phyloP scores from a whole-genome alignment of 2,888 invertebrate species.

The Chaetogeoica ovagalla region DNA sequence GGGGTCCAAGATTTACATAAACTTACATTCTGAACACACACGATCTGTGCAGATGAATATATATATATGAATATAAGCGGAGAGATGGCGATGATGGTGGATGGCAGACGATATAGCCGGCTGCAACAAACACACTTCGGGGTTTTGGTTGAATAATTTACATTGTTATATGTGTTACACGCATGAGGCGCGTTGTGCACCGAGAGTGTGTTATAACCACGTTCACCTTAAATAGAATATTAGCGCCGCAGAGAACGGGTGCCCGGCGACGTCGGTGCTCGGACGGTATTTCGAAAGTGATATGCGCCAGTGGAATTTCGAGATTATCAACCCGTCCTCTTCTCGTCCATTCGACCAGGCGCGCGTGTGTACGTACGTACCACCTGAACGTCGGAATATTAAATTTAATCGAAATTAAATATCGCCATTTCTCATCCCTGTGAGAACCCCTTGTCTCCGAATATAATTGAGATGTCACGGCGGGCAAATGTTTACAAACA shows the following conservation, averaged over 20 bases:
- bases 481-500: too few relatives aligned
- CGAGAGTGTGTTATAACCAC: constrained; percentile 21
- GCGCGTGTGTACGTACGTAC: too few relatives aligned
- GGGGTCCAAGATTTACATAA: constrained; percentile 43
- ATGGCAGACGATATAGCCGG: background rate
- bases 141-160: constrained; percentile 43
- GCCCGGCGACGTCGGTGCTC: too few relatives aligned
- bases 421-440: background rate
- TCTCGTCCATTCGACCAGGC: too few relatives aligned
- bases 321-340: constrained; percentile 23
- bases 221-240: constrained; percentile 6
- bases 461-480: too few relatives aligned
- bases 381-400: background rate
- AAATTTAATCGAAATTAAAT: constrained; percentile 16
- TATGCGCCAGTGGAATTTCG: constrained; percentile 18
- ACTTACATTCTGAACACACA: constrained; percentile 31
- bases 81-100: too few relatives aligned
- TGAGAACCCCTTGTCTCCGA: too few relatives aligned
- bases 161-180: constrained; percentile 29
- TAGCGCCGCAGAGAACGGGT: background rate
- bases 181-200: constrained; percentile 12
- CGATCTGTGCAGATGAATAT: too few relatives aligned
- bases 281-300: constrained; percentile 5
- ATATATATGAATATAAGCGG: too few relatives aligned
- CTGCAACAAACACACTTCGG: constrained; percentile 33